Evolutionary conservation across 2,113 vertebrate genomes (phyloP).

Genomic region (Cyphomyrus plagiostoma): DNA sequence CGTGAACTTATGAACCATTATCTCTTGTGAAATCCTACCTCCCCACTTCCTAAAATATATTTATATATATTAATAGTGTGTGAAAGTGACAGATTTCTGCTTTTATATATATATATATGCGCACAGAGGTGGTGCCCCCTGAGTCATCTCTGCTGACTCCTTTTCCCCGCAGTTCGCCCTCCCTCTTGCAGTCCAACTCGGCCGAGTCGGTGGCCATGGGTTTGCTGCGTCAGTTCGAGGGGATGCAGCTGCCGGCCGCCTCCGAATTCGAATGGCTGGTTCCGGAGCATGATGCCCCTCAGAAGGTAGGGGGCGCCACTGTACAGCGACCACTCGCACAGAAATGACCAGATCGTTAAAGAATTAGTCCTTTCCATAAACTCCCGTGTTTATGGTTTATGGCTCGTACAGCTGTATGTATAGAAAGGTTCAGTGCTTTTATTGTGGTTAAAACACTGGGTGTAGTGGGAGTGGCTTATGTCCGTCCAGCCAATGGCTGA

Average conservation of each 20-base stretch:
- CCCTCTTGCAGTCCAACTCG: conserved; percentile 84
- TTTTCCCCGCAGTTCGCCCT: conserved; percentile 62
- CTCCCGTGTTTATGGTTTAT: neutral
- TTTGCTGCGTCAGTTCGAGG: conserved; percentile 90
- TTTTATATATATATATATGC: too few species aligned
- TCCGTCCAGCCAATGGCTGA: neutral
- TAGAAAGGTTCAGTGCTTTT: neutral
- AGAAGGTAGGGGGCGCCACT: conserved; percentile 71
- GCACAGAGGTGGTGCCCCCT: neutral
- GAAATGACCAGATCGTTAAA: neutral
- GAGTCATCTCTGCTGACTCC: neutral
- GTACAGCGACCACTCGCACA: neutral
- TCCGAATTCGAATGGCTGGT: conserved; percentile 96
- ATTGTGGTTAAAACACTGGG: neutral
- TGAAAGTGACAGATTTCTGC: neutral
- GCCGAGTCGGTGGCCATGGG: conserved; percentile 97
- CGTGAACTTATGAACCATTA: neutral
- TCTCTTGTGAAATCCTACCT: neutral
- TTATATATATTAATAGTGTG: neutral
- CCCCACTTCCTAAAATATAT: neutral
- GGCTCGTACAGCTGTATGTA: neutral
- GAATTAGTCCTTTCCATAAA: neutral
- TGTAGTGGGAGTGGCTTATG: neutral
- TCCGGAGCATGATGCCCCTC: conserved; percentile 87
- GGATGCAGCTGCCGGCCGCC: conserved; percentile 94